phyloP scores from a whole-genome alignment of 2,888 invertebrate species.

The Fissipunctia ypsillon region DNA sequence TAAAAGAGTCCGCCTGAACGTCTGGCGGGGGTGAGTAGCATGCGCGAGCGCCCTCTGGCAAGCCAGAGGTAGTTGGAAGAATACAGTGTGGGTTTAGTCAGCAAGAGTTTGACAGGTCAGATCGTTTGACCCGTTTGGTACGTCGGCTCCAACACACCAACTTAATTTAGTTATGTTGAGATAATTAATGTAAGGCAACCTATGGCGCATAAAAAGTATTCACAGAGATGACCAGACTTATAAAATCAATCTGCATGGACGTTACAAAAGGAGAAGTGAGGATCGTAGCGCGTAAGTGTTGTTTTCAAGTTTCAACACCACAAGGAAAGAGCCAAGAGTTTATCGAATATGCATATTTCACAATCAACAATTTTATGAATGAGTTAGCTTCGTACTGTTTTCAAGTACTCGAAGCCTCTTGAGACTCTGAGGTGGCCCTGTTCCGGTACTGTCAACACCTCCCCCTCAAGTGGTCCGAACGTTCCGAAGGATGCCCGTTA shows the following conservation, averaged over 20 bases:
- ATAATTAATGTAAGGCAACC: background rate
- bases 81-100: too few relatives aligned
- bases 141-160: too few relatives aligned
- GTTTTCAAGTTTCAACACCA: background rate
- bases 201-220: background rate
- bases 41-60: too few relatives aligned
- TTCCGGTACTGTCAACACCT: slow-evolving; percentile 52
- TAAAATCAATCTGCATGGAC: background rate
- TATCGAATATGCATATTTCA: background rate
- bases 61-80: too few relatives aligned
- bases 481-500: slow-evolving; percentile 24
- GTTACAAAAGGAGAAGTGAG: background rate
- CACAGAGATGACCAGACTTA: background rate
- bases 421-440: slow-evolving; percentile 29
- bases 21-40: too few relatives aligned
- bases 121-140: too few relatives aligned
- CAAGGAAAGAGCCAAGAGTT: background rate
- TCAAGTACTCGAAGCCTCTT: slow-evolving; percentile 46
- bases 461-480: slow-evolving; percentile 48
- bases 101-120: too few relatives aligned
- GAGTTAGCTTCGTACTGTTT: slow-evolving; percentile 27
- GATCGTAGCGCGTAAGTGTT: background rate
- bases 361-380: slow-evolving; percentile 8
- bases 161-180: too few relatives aligned
- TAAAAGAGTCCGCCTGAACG: too few relatives aligned